Evolutionary conservation across 2,113 vertebrate species (phyloP), one percentile per base, ranked within the genome.

Genomic region (Amphilophus citrinellus): DNA sequence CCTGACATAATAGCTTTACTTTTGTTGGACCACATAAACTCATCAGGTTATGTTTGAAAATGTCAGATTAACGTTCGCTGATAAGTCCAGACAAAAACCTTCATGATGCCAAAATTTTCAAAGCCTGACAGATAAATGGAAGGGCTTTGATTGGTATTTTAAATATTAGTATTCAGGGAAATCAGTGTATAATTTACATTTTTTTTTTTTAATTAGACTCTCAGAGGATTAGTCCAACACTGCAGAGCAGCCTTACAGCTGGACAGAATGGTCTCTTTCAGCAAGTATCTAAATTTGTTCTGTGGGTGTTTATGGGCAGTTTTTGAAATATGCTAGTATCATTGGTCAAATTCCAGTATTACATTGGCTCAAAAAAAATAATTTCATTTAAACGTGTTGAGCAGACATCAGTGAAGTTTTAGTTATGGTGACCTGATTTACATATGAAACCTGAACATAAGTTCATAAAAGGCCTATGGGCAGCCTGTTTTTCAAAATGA

Each of bases 231-330:
- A 32, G 27, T 73, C 17, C 53, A 32, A 32, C 47, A 32, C 47
- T 53, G 68, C 68, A 73, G 47, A 73, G 47, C 24, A 71, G 66
- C 24, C 17, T 56, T 73, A 73, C 10, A 73, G 68, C 47, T 56
- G 20, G 50, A 18, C 27, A 73, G 3, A n/a, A 6, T 24, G 50
- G 24, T 50, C 24, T 53, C 24, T 14, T 53, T 73, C 0, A 53
- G 15, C 32, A 20, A 47, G 44, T 47, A 14, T 47, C 3, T 47
- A 47, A 11, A 7, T 27, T 61, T 53, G 44, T 62, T 62, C 20
- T 11, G 4, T 15, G 18, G 2, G 18, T 63, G 7, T 63, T 0
- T 37, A 0, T 47, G 22, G 61, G 37, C 44, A 24, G 35, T 17
- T 27, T 14, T 3, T 62, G 10, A 42, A n/a, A 60, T 2, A 42